phyloP scores from a whole-genome alignment of 2,797 vertebrate species.

The Phoebastria nigripes region DNA sequence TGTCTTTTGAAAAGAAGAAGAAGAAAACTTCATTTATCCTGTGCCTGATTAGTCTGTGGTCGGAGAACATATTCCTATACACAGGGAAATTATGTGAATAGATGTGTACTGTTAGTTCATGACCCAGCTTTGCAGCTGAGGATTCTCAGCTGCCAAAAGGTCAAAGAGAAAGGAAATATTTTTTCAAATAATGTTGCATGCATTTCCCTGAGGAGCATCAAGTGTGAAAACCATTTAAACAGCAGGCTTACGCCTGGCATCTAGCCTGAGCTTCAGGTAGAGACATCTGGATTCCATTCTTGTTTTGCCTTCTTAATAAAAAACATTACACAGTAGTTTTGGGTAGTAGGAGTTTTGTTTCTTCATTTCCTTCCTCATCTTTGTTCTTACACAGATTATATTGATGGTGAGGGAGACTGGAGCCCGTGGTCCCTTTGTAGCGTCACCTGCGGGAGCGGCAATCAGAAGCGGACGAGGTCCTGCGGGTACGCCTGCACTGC shows the following conservation, averaged over 20 bases:
- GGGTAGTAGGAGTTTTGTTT: neutral
- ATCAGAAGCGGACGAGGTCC: constrained; percentile 90
- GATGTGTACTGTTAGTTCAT: constrained; percentile 23
- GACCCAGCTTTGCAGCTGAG: constrained; percentile 44
- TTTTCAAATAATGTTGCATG: constrained; percentile 52
- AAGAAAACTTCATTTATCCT: neutral
- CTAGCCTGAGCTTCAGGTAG: constrained; percentile 61
- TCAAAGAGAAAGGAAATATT: constrained; percentile 71
- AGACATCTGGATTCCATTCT: constrained; percentile 80
- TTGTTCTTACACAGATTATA: constrained; percentile 80
- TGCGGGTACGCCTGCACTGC: constrained; percentile 94
- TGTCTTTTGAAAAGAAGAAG: neutral
- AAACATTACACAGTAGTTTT: constrained; percentile 41
- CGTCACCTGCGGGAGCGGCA: constrained; percentile 89
- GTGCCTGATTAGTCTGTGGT: constrained; percentile 15
- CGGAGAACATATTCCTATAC: constrained; percentile 36
- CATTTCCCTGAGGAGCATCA: constrained; percentile 61
- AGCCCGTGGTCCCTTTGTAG: constrained; percentile 91
- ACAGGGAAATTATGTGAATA: constrained; percentile 27
- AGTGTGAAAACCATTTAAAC: constrained; percentile 72
- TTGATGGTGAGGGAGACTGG: constrained; percentile 92
- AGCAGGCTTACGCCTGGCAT: constrained; percentile 74
- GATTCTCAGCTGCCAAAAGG: constrained; percentile 46
- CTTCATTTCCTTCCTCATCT: constrained; percentile 5
- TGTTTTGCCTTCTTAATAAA: constrained; percentile 50